These are phyloP conservation scores for Hylaea fasciaria DNA, from an alignment of 2,888 invertebrate species.

Conservation along the genomic window DNA sequence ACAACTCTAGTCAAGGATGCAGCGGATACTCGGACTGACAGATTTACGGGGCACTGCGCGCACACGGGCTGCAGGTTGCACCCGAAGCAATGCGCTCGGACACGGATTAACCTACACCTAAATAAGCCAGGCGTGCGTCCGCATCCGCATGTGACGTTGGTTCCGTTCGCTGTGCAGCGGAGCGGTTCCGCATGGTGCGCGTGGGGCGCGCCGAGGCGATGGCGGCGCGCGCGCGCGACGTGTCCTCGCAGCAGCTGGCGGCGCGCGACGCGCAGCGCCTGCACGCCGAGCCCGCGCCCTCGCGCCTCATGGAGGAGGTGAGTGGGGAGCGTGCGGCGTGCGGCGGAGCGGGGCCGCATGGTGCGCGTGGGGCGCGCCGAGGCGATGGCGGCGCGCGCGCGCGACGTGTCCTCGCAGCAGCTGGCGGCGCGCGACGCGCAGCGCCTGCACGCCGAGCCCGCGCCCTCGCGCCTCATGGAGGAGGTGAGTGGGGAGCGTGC, in stretches of 20 bases:
- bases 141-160: too few relatives aligned
- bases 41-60: too few relatives aligned
- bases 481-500: too few relatives aligned
- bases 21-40: too few relatives aligned
- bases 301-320: conserved; percentile 56
- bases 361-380: conserved; percentile 82
- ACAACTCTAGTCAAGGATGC: too few relatives aligned
- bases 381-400: conserved; percentile 84
- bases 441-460: conserved; percentile 36
- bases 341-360: too few relatives aligned
- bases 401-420: conserved; percentile 82
- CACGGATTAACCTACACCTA: too few relatives aligned
- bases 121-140: too few relatives aligned
- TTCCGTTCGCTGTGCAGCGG: conserved; percentile 52
- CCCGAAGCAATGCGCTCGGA: too few relatives aligned
- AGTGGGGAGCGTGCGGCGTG: too few relatives aligned
- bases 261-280: conserved; percentile 63
- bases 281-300: conserved; percentile 39
- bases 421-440: conserved; percentile 77
- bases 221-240: conserved; percentile 80
- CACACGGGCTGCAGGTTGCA: too few relatives aligned
- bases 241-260: conserved; percentile 84
- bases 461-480: conserved; percentile 43
- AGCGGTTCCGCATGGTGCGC: conserved; percentile 87
- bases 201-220: conserved; percentile 87